A percentile compares a stretch with the other conserved stretches of the same genome.
Conservation (phyloP, 2,888 invertebrate species). For the Euphydryas editha region DNA sequence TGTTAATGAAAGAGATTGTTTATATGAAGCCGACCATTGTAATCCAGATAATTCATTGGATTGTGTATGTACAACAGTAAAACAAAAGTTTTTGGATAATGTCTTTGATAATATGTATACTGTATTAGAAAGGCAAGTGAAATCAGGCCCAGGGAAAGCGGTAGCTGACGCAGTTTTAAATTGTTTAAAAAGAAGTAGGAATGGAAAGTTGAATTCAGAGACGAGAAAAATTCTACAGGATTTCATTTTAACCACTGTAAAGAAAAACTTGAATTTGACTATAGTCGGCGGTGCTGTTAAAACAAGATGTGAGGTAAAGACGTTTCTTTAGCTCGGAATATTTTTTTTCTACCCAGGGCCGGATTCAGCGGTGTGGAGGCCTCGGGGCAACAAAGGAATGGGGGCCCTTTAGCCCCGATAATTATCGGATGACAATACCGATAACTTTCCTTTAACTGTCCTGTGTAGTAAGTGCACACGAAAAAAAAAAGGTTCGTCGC, state of each 20-base stretch:
- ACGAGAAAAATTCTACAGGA: constrained; percentile 64
- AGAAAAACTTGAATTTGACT: constrained; percentile 71
- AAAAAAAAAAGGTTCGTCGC: no score
- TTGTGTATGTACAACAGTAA: constrained; percentile 68
- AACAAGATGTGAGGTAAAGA: constrained; percentile 71
- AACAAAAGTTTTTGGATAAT: constrained; percentile 70
- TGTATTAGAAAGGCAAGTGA: constrained; percentile 61
- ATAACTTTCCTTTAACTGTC: no score
- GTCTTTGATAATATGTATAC: constrained; percentile 77
- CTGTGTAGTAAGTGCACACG: no score
- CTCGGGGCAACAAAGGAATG: no score
- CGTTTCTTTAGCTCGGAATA: background rate
- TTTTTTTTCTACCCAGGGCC: no score
- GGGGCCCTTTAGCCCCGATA: no score
- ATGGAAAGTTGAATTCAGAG: constrained; percentile 67
- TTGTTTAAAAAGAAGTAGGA: constrained; percentile 63
- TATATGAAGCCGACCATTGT: constrained; percentile 55
- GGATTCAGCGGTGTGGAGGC: no score
- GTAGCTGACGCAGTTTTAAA: constrained; percentile 62
- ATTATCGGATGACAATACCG: no score
- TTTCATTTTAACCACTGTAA: constrained; percentile 65
- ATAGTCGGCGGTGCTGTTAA: constrained; percentile 77
- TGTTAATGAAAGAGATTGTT: constrained; percentile 57
- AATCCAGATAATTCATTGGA: constrained; percentile 53
- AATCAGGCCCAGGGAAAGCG: constrained; percentile 59